Conservation (phyloP, 2,113 vertebrate genomes). For the Parotia lawesii region DNA sequence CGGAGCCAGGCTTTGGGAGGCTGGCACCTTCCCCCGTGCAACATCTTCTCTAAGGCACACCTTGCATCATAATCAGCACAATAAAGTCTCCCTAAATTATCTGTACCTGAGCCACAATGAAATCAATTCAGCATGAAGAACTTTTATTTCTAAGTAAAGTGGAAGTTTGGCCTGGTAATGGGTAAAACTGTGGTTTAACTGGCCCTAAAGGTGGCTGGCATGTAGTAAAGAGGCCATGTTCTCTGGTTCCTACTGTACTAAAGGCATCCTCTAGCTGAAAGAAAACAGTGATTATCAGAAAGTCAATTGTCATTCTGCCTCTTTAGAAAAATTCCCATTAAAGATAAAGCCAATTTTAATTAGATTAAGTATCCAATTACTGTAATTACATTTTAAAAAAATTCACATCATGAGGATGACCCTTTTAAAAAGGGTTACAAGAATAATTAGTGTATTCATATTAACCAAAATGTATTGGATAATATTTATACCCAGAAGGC, state of each 20-base stretch:
- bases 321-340: conserved; percentile 83
- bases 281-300: conserved; percentile 80
- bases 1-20: neutral
- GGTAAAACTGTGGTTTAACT: conserved; percentile 8
- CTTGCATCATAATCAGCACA: neutral
- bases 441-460: conserved; percentile 86
- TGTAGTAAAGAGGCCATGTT: neutral
- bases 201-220: conserved; percentile 2
- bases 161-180: conserved; percentile 2
- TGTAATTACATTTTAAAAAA: conserved; percentile 82
- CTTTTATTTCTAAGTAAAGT: neutral
- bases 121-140: neutral
- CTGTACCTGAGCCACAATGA: neutral
- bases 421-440: conserved; percentile 81
- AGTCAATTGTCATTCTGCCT: conserved; percentile 79
- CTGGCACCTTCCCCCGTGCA: neutral
- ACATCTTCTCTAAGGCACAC: neutral
- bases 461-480: conserved; percentile 84
- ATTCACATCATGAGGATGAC: conserved; percentile 84
- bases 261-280: conserved; percentile 71
- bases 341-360: conserved; percentile 86
- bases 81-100: neutral
- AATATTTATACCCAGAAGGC: conserved; percentile 84
- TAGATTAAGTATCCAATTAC: conserved; percentile 88
- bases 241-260: conserved; percentile 43